These are phyloP conservation scores for Monodelphis domestica DNA, from an alignment of 2,797 vertebrate species.

Conservation along the genomic window DNA sequence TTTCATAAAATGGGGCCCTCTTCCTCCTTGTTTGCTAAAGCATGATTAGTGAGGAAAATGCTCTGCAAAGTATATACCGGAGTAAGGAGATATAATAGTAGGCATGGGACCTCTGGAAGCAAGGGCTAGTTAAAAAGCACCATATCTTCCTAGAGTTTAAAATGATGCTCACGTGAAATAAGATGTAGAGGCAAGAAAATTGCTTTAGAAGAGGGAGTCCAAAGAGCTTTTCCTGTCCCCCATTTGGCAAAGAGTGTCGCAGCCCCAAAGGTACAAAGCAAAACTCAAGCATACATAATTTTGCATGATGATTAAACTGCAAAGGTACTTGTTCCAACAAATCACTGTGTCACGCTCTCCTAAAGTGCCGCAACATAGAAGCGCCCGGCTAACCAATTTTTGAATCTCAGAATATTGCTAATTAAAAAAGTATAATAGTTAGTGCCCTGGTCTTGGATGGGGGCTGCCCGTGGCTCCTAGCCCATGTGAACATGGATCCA, in stretches of 20 bases:
- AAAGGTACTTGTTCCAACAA: slow-evolving; percentile 84
- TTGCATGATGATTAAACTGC: slow-evolving; percentile 82
- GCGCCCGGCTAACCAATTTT: slow-evolving; percentile 77
- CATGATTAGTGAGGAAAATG: slow-evolving; percentile 66
- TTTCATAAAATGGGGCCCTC: slow-evolving; percentile 79
- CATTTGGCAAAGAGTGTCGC: slow-evolving; percentile 61
- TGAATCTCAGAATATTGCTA: slow-evolving; percentile 82
- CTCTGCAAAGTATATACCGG: slow-evolving; percentile 52
- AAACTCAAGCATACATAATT: slow-evolving; percentile 77
- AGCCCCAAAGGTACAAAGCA: slow-evolving; percentile 78
- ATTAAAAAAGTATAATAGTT: slow-evolving; percentile 82
- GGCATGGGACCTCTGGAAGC: slow-evolving; percentile 66
- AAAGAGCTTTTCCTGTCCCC: slow-evolving; percentile 66
- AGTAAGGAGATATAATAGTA: slow-evolving; percentile 59
- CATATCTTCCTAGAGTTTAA: slow-evolving; percentile 57
- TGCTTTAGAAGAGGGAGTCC: slow-evolving; percentile 76
- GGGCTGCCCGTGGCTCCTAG: slow-evolving; percentile 77
- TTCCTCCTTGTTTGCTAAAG: slow-evolving; percentile 79
- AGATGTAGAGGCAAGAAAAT: slow-evolving; percentile 74
- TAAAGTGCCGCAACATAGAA: slow-evolving; percentile 80
- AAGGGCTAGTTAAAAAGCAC: slow-evolving; percentile 73
- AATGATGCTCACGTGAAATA: slow-evolving; percentile 72
- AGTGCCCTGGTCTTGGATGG: slow-evolving; percentile 74
- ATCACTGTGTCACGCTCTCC: slow-evolving; percentile 83
- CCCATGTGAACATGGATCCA: slow-evolving; percentile 78